Conservation (phyloP, 2,888 invertebrate genomes). For the Heliothis peltigera region DNA sequence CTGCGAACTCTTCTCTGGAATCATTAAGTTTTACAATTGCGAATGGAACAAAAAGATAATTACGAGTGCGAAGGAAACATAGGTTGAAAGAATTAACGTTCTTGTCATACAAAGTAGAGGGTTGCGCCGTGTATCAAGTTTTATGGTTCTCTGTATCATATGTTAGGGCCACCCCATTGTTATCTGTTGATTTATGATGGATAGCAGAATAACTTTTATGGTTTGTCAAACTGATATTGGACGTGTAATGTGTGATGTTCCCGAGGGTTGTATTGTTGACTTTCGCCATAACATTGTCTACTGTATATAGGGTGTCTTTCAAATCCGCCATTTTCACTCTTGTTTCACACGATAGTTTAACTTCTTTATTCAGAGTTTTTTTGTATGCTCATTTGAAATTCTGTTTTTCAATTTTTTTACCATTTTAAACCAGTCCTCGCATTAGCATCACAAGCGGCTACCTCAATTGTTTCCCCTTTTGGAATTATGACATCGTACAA, state of each 20-base stretch:
- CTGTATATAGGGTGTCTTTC: constrained; percentile 41
- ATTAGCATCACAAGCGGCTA: constrained; percentile 44
- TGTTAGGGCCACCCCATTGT: constrained; percentile 61
- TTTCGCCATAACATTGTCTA: constrained; percentile 57
- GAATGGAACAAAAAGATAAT: constrained; percentile 33
- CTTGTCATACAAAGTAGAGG: constrained; percentile 34
- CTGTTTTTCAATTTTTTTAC: constrained; percentile 25
- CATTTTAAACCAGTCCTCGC: constrained; percentile 33
- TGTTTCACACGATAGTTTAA: constrained; percentile 44
- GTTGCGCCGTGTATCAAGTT: constrained; percentile 36
- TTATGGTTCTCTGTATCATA: constrained; percentile 41
- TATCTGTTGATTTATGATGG: constrained; percentile 71
- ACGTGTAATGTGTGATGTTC: constrained; percentile 63
- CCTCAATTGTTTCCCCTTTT: constrained; percentile 45
- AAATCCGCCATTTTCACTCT: constrained; percentile 18
- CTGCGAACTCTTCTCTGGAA: constrained; percentile 32
- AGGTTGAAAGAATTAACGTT: constrained; percentile 24
- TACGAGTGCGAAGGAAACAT: constrained; percentile 14
- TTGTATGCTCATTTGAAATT: constrained; percentile 25
- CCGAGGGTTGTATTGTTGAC: constrained; percentile 59
- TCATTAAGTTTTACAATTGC: constrained; percentile 34
- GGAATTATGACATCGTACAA: constrained; percentile 42
- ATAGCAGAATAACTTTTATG: constrained; percentile 77
- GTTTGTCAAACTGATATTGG: constrained; percentile 76
- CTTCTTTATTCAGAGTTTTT: constrained; percentile 3